phyloP scores from a whole-genome alignment of 2,888 invertebrate species.

The Perithous albicinctus region DNA sequence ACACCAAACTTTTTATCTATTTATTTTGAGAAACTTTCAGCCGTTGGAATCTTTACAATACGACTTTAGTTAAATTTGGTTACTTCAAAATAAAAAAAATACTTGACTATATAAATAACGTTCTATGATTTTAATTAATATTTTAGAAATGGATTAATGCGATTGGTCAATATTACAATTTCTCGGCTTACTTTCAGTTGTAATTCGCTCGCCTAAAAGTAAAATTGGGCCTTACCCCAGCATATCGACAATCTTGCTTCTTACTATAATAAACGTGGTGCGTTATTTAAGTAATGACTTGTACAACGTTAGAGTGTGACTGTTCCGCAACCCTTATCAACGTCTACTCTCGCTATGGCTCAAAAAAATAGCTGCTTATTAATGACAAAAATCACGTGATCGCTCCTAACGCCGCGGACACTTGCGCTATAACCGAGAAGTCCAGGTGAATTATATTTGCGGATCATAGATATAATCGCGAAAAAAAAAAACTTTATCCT shows the following conservation, averaged over 20 bases:
- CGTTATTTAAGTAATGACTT: slow-evolving; percentile 69
- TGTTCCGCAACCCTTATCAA: slow-evolving; percentile 55
- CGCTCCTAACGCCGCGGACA: not conserved
- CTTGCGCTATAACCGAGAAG: not conserved
- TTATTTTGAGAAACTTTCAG: not conserved
- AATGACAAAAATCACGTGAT: slow-evolving; percentile 38
- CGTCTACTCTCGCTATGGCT: slow-evolving; percentile 65
- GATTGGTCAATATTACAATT: not conserved
- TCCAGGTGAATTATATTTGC: not conserved
- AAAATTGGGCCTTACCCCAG: slow-evolving; percentile 12
- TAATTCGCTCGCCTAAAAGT: slow-evolving; percentile 3
- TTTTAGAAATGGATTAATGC: not conserved
- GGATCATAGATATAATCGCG: not conserved
- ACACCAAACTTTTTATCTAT: slow-evolving; percentile 1
- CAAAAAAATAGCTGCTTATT: slow-evolving; percentile 65
- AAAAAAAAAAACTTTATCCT: not conserved
- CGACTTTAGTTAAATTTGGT: not conserved
- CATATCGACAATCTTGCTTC: slow-evolving; percentile 43
- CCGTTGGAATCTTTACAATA: not conserved
- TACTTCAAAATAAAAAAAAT: no score
- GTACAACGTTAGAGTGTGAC: slow-evolving; percentile 65
- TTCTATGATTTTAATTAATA: not conserved
- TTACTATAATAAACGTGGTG: slow-evolving; percentile 61
- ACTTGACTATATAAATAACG: not conserved
- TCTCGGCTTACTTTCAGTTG: not conserved